Base-by-base conservation (phyloP, 2,797 vertebrate species). In the Bradypodion pumilum region DNA sequence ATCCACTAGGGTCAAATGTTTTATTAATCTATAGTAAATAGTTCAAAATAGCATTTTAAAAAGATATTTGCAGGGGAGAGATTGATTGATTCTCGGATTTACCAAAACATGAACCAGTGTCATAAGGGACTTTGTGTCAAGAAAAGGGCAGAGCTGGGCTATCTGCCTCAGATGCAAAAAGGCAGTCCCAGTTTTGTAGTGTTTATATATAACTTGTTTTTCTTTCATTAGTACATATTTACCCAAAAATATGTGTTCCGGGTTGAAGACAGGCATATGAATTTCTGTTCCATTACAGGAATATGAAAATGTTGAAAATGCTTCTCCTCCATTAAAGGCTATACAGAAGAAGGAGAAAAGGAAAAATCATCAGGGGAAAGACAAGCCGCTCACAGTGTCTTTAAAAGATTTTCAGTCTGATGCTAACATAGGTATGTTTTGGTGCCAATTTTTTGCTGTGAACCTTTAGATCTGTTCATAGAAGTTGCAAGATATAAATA, bases 401-500 rank as follows among this genome's bases (percentile, higher is more conserved):
- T 95, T 99, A 88, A 98, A 99, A 95, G 97, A 98, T 91, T 99
- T 99, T 93, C 98, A 98, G 87, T 97, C 97, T 74, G 98, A 98
- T 89, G 96, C 96, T 92, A 95, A 90, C 82, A 89, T 88, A 86
- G 94, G 90, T 95, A 89, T 86, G 78, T 73, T 74, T 13, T 82
- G 79, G 65, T 69, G 8, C 65, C 80, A 59, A 25, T 81, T 70
- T 16, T 72, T 23, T 56, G n/a, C 27, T 63, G 35, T n/a, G 25
- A 80, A 74, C 74, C 44, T 79, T 70, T 62, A 81, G 32, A 80
- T 78, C 23, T 85, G 29, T 37, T 77, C 21, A 65, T 42, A 83
- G 27, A 42, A 87, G 70, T 86, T 79, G 70, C 78, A 32, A 37
- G 74, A 52, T 16, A 52, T 35, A 32, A 9, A 74, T 32, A 52